These are phyloP conservation scores for Setophaga coronata DNA, from an alignment of 2,113 vertebrate species.

Conservation along the genomic window DNA sequence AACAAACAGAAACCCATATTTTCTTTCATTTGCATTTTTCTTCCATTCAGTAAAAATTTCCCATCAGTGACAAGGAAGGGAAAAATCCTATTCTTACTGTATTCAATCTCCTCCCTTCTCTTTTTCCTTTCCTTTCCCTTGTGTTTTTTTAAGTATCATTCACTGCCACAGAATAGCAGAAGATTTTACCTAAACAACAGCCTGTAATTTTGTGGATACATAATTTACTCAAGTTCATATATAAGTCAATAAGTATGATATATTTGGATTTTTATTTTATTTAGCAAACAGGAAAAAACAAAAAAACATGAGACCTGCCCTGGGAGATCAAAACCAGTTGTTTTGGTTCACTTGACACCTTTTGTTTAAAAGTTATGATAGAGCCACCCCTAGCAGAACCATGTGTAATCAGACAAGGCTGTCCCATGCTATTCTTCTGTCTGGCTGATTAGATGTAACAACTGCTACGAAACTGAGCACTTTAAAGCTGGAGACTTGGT, in stretches of 20 bases:
- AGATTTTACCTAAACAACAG: neutral
- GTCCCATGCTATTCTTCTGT: neutral
- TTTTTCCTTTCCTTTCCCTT: neutral
- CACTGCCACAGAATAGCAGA: neutral
- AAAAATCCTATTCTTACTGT: neutral
- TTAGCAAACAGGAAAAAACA: neutral
- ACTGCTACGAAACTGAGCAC: neutral
- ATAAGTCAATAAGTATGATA: neutral
- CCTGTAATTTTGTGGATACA: neutral
- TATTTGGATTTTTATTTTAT: neutral
- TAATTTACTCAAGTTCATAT: neutral
- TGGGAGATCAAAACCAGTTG: neutral
- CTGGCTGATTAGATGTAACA: neutral
- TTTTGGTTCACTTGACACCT: neutral
- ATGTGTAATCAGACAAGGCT: neutral
- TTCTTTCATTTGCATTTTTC: neutral
- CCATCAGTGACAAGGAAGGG: neutral
- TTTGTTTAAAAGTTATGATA: neutral
- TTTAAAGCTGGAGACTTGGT: neutral
- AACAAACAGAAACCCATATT: neutral
- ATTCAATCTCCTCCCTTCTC: rapidly evolving
- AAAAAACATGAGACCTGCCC: neutral
- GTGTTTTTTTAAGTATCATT: neutral
- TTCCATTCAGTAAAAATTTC: neutral
- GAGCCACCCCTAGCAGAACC: neutral